Percentiles rank a stretch among this genome's conserved stretches.
phyloP scores from a whole-genome alignment of 2,888 invertebrate genomes.

The Tetranychus truncatus region DNA sequence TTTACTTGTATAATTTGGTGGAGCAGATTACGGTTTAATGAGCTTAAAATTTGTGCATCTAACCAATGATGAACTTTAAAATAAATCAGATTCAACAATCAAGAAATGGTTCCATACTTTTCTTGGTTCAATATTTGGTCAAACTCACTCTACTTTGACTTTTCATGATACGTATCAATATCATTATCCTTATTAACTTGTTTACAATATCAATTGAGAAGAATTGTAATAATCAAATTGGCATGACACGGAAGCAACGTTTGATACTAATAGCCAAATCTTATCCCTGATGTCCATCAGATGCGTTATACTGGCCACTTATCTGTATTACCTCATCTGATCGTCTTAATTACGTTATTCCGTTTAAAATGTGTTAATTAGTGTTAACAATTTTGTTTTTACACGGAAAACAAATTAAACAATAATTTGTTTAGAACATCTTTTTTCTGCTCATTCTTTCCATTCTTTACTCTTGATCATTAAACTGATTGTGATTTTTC shows the following conservation, averaged over 20 bases:
- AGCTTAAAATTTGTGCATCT: neutral
- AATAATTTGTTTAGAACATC: neutral
- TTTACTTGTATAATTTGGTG: neutral
- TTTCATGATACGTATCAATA: neutral
- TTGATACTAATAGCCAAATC: neutral
- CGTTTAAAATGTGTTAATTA: neutral
- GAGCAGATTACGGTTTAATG: neutral
- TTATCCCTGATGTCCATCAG: neutral
- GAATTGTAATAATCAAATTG: neutral
- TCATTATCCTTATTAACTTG: neutral
- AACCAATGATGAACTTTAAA: too few relatives aligned
- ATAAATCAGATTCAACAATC: too few relatives aligned
- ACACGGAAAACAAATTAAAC: neutral
- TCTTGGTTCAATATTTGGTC: too few relatives aligned
- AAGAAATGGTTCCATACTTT: too few relatives aligned
- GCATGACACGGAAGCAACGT: neutral
- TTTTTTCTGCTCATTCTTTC: neutral
- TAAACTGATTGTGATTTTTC: neutral
- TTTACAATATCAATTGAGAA: neutral
- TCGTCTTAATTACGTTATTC: neutral
- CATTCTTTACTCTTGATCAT: neutral
- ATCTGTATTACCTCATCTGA: neutral
- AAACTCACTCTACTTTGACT: neutral
- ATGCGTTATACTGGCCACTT: neutral
- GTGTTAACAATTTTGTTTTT: neutral